Base-by-base conservation (phyloP, 2,797 vertebrate species). In the Podargus strigoides region DNA sequence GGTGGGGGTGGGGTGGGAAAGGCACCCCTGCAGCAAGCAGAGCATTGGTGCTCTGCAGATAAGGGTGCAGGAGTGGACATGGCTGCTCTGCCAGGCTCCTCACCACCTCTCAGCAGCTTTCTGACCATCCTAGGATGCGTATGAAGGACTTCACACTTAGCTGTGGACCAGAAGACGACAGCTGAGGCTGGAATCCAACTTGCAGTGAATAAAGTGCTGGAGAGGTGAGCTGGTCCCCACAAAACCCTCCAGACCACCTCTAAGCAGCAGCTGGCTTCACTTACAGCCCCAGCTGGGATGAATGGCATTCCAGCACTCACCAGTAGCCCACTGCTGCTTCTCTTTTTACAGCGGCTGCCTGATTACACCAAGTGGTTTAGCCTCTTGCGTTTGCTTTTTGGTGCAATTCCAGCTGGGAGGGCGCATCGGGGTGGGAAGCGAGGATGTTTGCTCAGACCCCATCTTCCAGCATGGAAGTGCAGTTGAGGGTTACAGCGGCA, bases 41-140 rank as follows among this genome's bases (percentile, higher is more conserved):
- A 34, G 10, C 12, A 19, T 2, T 2, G 19, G 5, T 32, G 11
- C 27, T 47, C 34, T 42, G 42, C 1, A 2, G 32, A 7, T 3
- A 34, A 39, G 32, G 66, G 15, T 0, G 2, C 12, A 7, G 30
- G 12, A 19, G 12, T 3, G 11, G 32, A 4, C 23, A 24, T 0
- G 10, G 36, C 41, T 37, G 39, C 52, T 10, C 9, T 14, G 27
- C 27, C 1, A 3, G 67, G 32, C 66, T 42, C 53, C 34, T 77
- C 13, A 10, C 24, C 18, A 4, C 39, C 27, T 34, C 60, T 37
- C 2, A 0, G 52, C 72, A 63, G 20, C 53, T 59, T 8, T 20
- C 68, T 75, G 37, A 27, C n/a, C 53, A 12, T 49, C 58, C n/a
- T 50, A 17, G 49, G 32, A 59, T 15, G 37, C 4, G 4, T 24